These are phyloP conservation scores for Macrocentrus cingulum DNA, from an alignment of 1,140 invertebrate species.

Conservation along the genomic window DNA sequence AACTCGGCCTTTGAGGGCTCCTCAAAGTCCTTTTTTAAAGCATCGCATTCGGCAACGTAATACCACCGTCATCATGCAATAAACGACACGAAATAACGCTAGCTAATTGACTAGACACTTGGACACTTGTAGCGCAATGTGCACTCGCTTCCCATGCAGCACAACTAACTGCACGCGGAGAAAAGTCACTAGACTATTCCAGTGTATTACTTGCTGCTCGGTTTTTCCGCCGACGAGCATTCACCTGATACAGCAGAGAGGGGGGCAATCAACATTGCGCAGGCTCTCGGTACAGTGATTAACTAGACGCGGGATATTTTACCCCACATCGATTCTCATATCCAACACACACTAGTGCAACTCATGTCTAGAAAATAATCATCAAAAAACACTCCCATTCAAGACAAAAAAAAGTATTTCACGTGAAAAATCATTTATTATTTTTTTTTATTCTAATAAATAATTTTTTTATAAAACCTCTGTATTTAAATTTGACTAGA, in stretches of 20 bases:
- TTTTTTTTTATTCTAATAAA: too few species aligned
- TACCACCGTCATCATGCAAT: not conserved
- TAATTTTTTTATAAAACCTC: too few species aligned
- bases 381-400: too few species aligned
- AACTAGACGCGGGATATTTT: not conserved
- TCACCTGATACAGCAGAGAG: not conserved
- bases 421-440: too few species aligned
- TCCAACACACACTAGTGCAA: too few species aligned
- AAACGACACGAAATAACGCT: not conserved
- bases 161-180: not conserved
- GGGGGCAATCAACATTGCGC: not conserved
- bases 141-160: not conserved
- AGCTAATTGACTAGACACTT: not conserved
- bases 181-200: constrained; percentile 1
- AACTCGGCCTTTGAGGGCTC: too few species aligned
- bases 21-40: too few species aligned
- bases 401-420: too few species aligned
- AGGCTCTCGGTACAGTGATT: not conserved
- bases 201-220: not conserved
- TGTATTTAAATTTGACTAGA: too few species aligned
- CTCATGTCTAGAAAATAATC: too few species aligned
- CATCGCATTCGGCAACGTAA: not conserved
- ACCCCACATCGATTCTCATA: not conserved
- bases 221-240: not conserved
- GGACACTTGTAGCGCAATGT: constrained; percentile 1